A percentile compares a stretch with the other conserved stretches of the same genome.
phyloP scores from a whole-genome alignment of 64 coral and sea anemone genomes.

The Actinia equina region DNA sequence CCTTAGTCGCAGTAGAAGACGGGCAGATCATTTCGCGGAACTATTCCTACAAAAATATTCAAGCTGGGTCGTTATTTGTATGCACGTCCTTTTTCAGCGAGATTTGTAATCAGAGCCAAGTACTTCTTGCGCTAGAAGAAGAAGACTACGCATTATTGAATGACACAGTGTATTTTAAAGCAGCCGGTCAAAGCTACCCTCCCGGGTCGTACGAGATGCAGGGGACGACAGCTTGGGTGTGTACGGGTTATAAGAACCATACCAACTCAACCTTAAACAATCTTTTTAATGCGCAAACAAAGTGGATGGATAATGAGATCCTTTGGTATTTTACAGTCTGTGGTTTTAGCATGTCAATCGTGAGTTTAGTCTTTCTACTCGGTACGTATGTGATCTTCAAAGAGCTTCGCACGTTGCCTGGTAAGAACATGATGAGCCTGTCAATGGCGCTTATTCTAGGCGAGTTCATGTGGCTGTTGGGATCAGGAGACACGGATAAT shows the following conservation, averaged over 20 bases:
- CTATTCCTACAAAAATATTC: conserved; percentile 18
- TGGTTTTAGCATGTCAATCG: conserved; percentile 48
- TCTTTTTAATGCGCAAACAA: neutral
- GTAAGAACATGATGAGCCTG: conserved; percentile 91
- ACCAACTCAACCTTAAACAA: neutral
- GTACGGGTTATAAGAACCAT: conserved; percentile 57
- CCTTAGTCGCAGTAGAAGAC: neutral
- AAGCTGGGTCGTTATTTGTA: conserved; percentile 28
- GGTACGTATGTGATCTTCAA: conserved; percentile 25
- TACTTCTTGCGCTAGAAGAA: conserved; percentile 30
- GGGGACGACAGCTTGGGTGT: conserved; percentile 25
- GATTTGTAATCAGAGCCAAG: conserved; percentile 22
- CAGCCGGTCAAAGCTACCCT: conserved; percentile 29
- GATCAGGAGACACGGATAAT: conserved; percentile 51
- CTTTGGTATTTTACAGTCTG: conserved; percentile 49
- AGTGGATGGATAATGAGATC: neutral
- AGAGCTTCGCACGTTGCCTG: conserved; percentile 73
- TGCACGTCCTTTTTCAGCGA: conserved; percentile 54
- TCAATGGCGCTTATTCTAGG: conserved; percentile 60
- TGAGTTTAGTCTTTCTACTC: conserved; percentile 8
- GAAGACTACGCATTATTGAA: conserved; percentile 56
- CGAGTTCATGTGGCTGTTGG: conserved; percentile 73
- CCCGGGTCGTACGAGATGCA: conserved; percentile 55
- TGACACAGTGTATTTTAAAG: conserved; percentile 38
- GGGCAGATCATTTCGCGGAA: conserved; percentile 36